Evolutionary conservation across 2,113 vertebrate species (phyloP), one percentile per base, ranked within the genome.

Genomic region (Paracanthobrama guichenoti): DNA sequence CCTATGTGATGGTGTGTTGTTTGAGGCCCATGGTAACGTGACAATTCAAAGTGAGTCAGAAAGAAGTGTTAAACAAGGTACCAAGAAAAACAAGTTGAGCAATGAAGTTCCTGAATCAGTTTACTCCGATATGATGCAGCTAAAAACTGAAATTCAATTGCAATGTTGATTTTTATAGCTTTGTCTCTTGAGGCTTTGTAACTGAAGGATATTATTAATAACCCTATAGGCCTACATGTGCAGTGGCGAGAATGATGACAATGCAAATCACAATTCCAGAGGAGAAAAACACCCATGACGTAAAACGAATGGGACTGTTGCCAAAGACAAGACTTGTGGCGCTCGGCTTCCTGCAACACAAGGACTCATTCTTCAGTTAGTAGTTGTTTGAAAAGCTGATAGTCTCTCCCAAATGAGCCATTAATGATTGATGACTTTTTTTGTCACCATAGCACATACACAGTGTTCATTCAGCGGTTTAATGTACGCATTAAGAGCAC

Each of bases 281-380:
- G 13, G 20, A 46, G 11, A 46, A 66, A 75, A 53, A 75, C 73
- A 75, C 48, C 76, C 55, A 79, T 31, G 12, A 79, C 10, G 55
- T 60, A 24, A 60, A 79, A 60, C 11, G 53, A 79, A 79, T 24
- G 31, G 22, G 74, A 60, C 31, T 42, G 16, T 26, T 79, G 76
- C 78, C 60, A 66, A 80, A 66, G 59, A 66, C 78, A 64, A 80
- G 78, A 48, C 60, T 66, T 66, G 59, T 48, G 75, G 50, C 3
- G 53, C 73, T 60, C 5, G 13, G 76, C 50, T 44, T 79, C 50
- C 66, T 62, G 11, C 66, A 80, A 20, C 62, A 69, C 44, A 57
- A 44, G 69, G 64, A 84, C 62, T 85, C 79, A 64, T 85, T 87
- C 74, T 85, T 82, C 78, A 73, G 77, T 87, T 73, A 78, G 81